A percentile compares a stretch with the other conserved stretches of the same genome.
These are phyloP conservation scores for Chrysocyon brachyurus DNA, from an alignment of 2,797 vertebrate genomes.

Conservation along the genomic window DNA sequence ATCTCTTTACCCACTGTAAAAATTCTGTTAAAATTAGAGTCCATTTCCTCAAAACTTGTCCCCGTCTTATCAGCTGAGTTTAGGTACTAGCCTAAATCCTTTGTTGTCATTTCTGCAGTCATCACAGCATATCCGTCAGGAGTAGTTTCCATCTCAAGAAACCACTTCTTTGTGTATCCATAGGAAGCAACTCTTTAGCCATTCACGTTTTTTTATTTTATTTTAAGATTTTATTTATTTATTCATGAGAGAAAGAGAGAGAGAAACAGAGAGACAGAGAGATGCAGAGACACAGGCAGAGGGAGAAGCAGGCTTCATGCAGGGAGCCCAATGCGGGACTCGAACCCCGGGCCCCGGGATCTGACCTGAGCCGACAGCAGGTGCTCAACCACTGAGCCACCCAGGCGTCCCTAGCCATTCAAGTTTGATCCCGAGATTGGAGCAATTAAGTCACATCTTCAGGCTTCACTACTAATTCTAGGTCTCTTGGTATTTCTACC, in stretches of 20 bases:
- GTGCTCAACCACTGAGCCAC: no score
- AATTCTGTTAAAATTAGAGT: not conserved
- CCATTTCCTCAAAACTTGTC: not conserved
- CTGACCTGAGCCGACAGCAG: no score
- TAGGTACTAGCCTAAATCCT: not conserved
- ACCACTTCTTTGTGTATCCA: not conserved
- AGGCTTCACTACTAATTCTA: not conserved
- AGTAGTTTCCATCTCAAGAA: not conserved
- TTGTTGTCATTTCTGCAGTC: not conserved
- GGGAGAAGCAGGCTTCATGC: no score
- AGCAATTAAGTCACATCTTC: not conserved
- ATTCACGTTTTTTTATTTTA: not conserved
- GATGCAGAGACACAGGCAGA: no score
- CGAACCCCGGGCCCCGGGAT: no score
- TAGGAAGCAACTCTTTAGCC: not conserved
- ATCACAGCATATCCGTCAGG: not conserved
- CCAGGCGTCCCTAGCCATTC: not conserved
- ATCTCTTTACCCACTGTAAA: not conserved
- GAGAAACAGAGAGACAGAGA: no score
- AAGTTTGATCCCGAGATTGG: not conserved
- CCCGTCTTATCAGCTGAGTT: not conserved
- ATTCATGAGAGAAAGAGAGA: no score
- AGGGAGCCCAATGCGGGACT: no score
- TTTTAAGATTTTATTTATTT: no score
- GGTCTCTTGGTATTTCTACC: not conserved